These are phyloP conservation scores for Thelaira solivaga DNA, from an alignment of 2,888 invertebrate species.

Conservation along the genomic window DNA sequence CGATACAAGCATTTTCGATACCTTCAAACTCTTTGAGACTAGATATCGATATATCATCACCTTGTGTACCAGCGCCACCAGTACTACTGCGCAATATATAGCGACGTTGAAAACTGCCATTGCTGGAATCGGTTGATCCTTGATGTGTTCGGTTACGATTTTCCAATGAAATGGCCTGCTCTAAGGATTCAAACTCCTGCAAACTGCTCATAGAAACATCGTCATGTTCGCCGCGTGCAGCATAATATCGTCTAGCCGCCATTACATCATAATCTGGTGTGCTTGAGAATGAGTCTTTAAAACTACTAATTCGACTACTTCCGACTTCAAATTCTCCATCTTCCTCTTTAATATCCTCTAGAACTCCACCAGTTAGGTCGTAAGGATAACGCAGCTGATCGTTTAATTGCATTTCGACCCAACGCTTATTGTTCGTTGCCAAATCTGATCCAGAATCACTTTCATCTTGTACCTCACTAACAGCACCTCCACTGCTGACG, in stretches of 20 bases:
- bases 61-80: constrained; percentile 71
- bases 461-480: constrained; percentile 70
- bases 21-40: constrained; percentile 96
- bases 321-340: constrained; percentile 93
- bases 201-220: constrained; percentile 94
- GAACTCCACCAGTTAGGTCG: constrained; percentile 88
- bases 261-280: constrained; percentile 94
- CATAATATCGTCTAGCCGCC: constrained; percentile 86
- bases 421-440: constrained; percentile 87
- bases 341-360: constrained; percentile 95
- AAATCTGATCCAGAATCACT: constrained; percentile 81
- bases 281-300: constrained; percentile 92
- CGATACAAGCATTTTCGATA: constrained; percentile 90
- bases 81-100: constrained; percentile 84
- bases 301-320: constrained; percentile 83
- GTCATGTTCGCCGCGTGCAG: constrained; percentile 88
- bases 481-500: constrained; percentile 70
- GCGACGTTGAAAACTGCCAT: constrained; percentile 87
- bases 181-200: constrained; percentile 95
- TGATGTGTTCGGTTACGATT: constrained; percentile 82
- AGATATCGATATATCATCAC: constrained; percentile 90
- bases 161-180: constrained; percentile 89
- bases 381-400: constrained; percentile 84
- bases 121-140: constrained; percentile 91
- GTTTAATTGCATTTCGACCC: constrained; percentile 92